Evolutionary conservation across 2,797 vertebrate genomes (phyloP).

Genomic region (Linurgus olivaceus): DNA sequence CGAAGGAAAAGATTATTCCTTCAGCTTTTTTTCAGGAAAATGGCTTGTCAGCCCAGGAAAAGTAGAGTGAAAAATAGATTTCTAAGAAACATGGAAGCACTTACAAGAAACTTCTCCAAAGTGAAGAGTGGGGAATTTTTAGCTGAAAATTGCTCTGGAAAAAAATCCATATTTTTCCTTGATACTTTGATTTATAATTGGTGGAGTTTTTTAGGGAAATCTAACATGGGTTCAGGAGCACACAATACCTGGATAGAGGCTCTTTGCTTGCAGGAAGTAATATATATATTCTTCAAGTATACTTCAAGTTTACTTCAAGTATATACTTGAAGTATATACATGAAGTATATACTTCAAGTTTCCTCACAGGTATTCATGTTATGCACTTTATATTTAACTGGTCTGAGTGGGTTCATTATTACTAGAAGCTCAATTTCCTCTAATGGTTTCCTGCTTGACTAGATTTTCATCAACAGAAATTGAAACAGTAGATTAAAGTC

Average conservation of each 20-base stretch:
- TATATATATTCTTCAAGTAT: too few relatives aligned
- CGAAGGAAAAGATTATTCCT: neutral
- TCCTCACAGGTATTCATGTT: neutral
- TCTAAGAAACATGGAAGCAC: neutral
- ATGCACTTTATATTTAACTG: neutral
- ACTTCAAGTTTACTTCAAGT: neutral
- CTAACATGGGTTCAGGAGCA: neutral
- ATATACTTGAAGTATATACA: too few relatives aligned
- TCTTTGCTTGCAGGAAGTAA: neutral
- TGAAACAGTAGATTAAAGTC: neutral
- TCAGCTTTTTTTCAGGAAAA: neutral
- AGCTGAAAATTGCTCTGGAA: neutral
- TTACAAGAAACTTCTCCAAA: neutral
- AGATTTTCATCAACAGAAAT: neutral
- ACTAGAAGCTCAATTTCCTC: neutral
- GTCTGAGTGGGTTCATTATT: neutral
- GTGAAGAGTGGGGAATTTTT: neutral
- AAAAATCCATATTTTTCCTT: neutral
- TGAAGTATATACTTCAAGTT: neutral
- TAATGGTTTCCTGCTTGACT: neutral
- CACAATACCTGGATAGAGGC: neutral
- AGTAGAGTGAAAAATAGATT: neutral
- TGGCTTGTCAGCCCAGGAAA: neutral
- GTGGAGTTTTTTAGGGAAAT: neutral
- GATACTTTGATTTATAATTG: neutral